Evolutionary conservation across 2,888 invertebrate species (phyloP), one percentile per base, ranked within the genome.

Genomic region (Dryobota labecula): DNA sequence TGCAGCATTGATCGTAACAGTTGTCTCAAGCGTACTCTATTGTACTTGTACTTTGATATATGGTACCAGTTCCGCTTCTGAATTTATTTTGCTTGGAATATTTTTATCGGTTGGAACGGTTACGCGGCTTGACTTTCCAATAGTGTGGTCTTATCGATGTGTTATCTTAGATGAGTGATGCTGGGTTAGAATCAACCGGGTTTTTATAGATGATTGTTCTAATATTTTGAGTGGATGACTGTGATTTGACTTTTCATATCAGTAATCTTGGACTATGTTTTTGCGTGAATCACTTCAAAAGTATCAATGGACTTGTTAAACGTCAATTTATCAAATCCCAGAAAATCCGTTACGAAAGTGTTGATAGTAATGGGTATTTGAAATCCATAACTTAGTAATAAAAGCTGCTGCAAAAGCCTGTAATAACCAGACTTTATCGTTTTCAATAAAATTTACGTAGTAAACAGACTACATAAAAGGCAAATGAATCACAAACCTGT

Each of bases 401-500:
- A 58, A 58, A 68, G 15, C 49, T 45, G 5, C 8, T 30, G 24
- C 2, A 24, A 20, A 27, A 51, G 49, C 15, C 27, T 45, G 13
- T 20, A 15, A n/a, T 45, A 43, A 36, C 18, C 15, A 54, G 38
- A 27, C 2, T 36, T 64, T 60, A 41, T 61, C 5, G 24, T 54
- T 53, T 30, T 47, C 30, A 63, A 58, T 65, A 56, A 30, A 61
- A 47, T 58, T 73, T n/a, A 51, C 13, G 18, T 20, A 51, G 41
- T 75, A 47, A 76, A 63, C 4, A 36, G 20, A 57, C 3, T n/a
- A 76, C 11, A 45, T 73, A 53, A 58, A 63, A 60, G 24, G 54
- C 5, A 56, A 38, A 73, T 78, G 47, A 66, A 57, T 64, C n/a
- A 73, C 75, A 82, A 95, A 99, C 99, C 98, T 98, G 95, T 99